Base-by-base conservation (phyloP, 2,113 vertebrate species). In the Cygnus atratus region DNA sequence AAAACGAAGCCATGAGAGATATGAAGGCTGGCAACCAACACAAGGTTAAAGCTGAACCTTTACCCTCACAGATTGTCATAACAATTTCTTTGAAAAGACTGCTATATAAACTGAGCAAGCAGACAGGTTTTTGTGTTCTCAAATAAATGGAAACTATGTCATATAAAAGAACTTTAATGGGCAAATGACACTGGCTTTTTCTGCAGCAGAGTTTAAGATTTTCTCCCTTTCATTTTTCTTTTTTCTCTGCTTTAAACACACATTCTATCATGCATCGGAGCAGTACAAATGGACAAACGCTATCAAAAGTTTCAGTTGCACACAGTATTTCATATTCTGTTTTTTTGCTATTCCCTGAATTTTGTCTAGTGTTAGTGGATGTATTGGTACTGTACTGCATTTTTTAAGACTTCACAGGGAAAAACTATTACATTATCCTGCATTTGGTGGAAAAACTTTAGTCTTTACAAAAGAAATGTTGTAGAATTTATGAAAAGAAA, bases 401-500 rank as follows among this genome's bases (percentile, higher is more conserved):
- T 65, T 90, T 87, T 62, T 4, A 89, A 70, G 79, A 67, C 54
- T 52, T 74, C 86, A 92, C 50, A 79, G 48, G 73, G 80, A 9
- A 55, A 57, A 84, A 59, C 78, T 58, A 88, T 90, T 87, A 50
- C 52, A 71, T 57, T 84, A 46, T 66, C 72, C 29, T 29, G 28
- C 48, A 76, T 57, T 71, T 15, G 33, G 48, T 85, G 84, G 82
- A 80, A 93, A 95, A 44, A 79, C 57, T 66, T 61, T 37, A 71
- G 78, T 81, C 86, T 95, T 61, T 44, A 88, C 87, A 79, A 90
- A 88, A 97, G 83, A 96, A 96, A 97, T 57, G 83, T 86, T 65
- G 84, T 68, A 94, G 95, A 96, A 96, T 91, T 84, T 90, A 94
- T 93, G 93, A 92, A 95, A 97, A 97, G 90, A 96, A 96, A 98